phyloP scores from a whole-genome alignment of 2,113 vertebrate genomes.

The Nicator chloris region DNA sequence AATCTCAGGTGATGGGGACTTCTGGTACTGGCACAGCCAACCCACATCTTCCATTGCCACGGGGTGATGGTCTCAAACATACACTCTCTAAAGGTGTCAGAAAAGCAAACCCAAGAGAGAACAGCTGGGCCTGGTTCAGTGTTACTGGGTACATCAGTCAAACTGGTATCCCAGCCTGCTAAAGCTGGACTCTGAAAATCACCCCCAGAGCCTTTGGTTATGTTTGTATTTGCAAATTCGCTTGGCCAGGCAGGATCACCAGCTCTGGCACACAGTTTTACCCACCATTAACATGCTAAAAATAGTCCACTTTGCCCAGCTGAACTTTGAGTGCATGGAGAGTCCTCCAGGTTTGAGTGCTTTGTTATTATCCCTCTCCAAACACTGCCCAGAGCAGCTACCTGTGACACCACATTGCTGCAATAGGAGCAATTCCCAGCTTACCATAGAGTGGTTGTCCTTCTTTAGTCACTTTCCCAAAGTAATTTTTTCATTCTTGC shows the following conservation, averaged over 20 bases:
- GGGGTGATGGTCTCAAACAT: not conserved
- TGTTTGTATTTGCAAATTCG: not conserved
- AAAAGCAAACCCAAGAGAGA: not conserved
- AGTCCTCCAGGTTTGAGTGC: not conserved
- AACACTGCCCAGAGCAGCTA: not conserved
- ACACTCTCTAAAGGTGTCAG: not conserved
- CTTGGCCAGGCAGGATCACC: not conserved
- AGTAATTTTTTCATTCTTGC: not conserved
- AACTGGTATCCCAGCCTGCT: not conserved
- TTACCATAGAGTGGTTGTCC: accelerated
- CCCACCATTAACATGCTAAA: not conserved
- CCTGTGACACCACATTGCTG: not conserved
- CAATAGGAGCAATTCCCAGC: not conserved
- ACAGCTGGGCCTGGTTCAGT: not conserved
- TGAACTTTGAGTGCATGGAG: not conserved
- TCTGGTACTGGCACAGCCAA: not conserved
- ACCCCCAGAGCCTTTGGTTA: not conserved
- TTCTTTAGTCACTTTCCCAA: not conserved
- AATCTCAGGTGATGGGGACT: not conserved
- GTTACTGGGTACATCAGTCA: not conserved
- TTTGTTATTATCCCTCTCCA: not conserved
- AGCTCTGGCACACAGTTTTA: not conserved
- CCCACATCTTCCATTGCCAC: accelerated
- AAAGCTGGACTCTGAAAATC: not conserved
- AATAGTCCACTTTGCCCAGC: not conserved